Evolutionary conservation across 2,797 vertebrate genomes (phyloP).

Genomic region (Hipposideros larvatus): DNA sequence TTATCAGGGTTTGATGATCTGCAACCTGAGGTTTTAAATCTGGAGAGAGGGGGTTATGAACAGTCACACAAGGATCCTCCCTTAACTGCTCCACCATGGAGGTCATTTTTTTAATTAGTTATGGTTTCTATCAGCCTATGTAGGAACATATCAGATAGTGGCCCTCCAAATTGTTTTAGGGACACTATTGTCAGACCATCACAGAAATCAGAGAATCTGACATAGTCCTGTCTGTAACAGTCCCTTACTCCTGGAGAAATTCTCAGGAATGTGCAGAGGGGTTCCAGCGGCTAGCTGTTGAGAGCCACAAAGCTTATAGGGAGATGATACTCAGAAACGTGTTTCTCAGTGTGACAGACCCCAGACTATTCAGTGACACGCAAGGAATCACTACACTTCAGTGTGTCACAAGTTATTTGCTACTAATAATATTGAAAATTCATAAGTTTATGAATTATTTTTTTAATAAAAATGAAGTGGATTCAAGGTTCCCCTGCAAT

Average conservation of each 20-base stretch:
- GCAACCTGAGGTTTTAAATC: background rate
- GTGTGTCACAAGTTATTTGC: background rate
- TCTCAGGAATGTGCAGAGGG: background rate
- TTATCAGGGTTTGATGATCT: background rate
- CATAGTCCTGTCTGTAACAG: background rate
- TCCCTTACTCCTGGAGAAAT: background rate
- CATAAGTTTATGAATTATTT: background rate
- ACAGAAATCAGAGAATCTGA: background rate
- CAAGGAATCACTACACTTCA: background rate
- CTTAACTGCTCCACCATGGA: background rate
- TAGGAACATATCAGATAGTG: background rate
- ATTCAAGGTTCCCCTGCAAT: background rate
- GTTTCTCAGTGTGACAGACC: background rate
- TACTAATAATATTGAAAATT: background rate
- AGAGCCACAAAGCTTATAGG: rapidly evolving
- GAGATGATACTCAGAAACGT: background rate
- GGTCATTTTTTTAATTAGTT: background rate
- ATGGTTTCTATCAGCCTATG: background rate
- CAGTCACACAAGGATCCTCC: background rate
- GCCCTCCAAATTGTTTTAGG: background rate
- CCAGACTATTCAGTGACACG: background rate
- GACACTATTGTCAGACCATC: too few species aligned
- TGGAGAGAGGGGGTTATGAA: background rate
- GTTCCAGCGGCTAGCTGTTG: background rate
- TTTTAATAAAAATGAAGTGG: background rate